Evolutionary conservation across 2,888 invertebrate species (phyloP).

Genomic region (Thymelicus acteon): DNA sequence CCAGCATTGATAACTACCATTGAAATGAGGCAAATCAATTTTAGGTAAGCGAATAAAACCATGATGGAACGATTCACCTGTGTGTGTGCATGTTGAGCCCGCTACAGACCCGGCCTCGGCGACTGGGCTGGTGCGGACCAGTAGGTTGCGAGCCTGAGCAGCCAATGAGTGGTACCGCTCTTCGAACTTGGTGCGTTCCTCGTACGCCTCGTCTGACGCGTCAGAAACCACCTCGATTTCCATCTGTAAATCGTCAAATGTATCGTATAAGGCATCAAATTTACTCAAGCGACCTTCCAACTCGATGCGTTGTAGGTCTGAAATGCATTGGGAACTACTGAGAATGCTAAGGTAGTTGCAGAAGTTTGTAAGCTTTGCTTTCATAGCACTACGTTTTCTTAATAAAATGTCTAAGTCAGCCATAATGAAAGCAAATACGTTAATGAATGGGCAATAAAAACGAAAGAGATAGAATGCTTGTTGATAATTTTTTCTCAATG

Average conservation of each 20-base stretch:
- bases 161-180: too few relatives aligned
- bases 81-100: background rate
- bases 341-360: background rate
- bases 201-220: background rate
- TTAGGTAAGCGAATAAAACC: slow-evolving; percentile 34
- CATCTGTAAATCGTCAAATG: slow-evolving; percentile 6
- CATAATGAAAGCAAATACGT: background rate
- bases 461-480: background rate
- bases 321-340: background rate
- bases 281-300: too few relatives aligned
- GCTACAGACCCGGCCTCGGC: background rate
- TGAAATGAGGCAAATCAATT: slow-evolving; percentile 39
- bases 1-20: slow-evolving; percentile 39
- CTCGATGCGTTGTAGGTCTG: background rate
- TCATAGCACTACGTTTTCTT: slow-evolving; percentile 6
- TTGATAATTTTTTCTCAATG: background rate
- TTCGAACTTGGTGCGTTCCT: too few relatives aligned
- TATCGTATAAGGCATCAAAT: background rate
- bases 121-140: too few relatives aligned
- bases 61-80: background rate
- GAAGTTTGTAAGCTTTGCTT: background rate
- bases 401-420: background rate
- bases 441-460: background rate
- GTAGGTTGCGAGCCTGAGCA: too few relatives aligned
- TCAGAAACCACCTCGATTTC: background rate